Conservation (phyloP, 2,888 invertebrate genomes). For the Noctua janthina region DNA sequence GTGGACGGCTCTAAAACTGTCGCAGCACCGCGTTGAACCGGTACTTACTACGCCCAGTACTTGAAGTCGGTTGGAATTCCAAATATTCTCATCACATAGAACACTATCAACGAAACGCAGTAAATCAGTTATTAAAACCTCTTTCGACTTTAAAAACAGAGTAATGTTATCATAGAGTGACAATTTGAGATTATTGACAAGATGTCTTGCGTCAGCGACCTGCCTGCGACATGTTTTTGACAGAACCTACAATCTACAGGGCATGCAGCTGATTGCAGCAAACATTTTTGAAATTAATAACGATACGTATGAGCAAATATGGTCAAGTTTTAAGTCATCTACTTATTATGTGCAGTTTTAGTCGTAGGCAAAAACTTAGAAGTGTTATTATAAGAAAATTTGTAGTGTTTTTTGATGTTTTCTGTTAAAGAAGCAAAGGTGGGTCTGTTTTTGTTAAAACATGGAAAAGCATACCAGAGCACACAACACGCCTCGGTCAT, state of each 20-base stretch:
- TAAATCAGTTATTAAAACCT: neutral
- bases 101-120: neutral
- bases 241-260: conserved; percentile 4
- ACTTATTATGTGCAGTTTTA: conserved; percentile 49
- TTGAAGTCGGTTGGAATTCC: neutral
- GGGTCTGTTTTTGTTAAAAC: neutral
- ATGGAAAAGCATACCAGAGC: neutral
- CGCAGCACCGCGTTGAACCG: neutral
- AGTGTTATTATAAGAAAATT: conserved; percentile 35
- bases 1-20: neutral
- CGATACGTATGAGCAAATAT: conserved; percentile 10
- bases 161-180: conserved; percentile 14
- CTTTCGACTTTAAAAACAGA: neutral
- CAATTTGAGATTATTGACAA: conserved; percentile 1
- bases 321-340: conserved; percentile 38
- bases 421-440: neutral
- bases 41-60: too few relatives aligned
- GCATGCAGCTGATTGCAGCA: conserved; percentile 13
- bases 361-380: conserved; percentile 50
- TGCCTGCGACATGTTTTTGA: conserved; percentile 33
- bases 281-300: conserved; percentile 26
- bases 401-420: neutral
- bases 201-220: conserved; percentile 1
- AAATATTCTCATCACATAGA: neutral
- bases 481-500: neutral